phyloP scores from a whole-genome alignment of 92 coral and sea anemone genomes.

The Nematostella vectensis region DNA sequence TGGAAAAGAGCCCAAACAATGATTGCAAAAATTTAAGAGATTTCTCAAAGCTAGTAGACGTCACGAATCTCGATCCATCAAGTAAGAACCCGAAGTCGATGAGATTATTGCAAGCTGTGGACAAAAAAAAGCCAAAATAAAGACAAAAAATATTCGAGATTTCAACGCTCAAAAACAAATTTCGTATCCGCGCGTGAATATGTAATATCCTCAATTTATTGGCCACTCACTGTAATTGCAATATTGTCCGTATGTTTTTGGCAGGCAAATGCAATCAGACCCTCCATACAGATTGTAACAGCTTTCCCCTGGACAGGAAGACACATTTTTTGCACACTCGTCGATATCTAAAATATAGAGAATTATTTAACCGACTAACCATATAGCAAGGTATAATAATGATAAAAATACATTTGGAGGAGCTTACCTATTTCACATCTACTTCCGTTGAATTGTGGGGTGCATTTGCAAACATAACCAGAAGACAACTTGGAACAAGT shows the following conservation, averaged over 20 bases:
- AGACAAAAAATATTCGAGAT: too few species aligned
- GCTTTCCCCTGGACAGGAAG: neutral
- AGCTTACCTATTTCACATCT: slow-evolving; percentile 1
- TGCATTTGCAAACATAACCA: neutral
- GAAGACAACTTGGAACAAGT: neutral
- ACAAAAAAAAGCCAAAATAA: neutral
- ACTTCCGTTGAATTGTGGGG: neutral
- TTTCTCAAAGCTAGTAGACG: neutral
- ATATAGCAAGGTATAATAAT: neutral
- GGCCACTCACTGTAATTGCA: slow-evolving; percentile 1
- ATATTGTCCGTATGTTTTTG: neutral
- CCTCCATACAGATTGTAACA: slow-evolving; percentile 1
- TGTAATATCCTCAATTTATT: neutral
- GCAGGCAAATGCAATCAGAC: neutral
- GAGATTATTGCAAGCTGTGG: neutral
- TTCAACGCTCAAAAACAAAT: too few species aligned
- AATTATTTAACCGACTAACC: neutral
- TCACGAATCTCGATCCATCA: slow-evolving; percentile 1
- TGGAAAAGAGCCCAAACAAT: neutral
- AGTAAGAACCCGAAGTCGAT: neutral
- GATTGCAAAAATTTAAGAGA: neutral
- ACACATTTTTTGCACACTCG: neutral
- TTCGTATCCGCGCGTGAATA: too few species aligned
- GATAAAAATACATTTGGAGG: neutral
- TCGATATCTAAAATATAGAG: neutral